phyloP scores from a whole-genome alignment of 2,113 vertebrate species.

The Sinocyclocheilus rhinocerous region DNA sequence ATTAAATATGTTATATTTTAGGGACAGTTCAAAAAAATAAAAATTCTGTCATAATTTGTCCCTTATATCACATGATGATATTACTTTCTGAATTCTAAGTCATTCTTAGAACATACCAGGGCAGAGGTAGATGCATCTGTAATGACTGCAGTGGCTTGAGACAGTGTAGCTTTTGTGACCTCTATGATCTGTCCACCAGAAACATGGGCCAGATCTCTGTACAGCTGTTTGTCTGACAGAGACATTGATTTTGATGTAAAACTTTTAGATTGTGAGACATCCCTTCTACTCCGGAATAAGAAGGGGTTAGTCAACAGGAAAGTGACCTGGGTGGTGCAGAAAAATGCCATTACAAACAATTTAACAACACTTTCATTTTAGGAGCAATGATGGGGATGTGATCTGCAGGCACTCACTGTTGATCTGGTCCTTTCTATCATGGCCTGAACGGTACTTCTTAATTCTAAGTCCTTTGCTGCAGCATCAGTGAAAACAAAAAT shows the following conservation, averaged over 20 bases:
- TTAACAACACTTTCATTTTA: not conserved
- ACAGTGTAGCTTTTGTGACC: constrained; percentile 43
- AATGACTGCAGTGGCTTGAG: constrained; percentile 57
- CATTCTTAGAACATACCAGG: constrained; percentile 56
- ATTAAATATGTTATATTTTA: not conserved
- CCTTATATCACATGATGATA: too few species aligned
- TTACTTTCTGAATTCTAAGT: too few species aligned
- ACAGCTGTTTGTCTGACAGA: constrained; percentile 55
- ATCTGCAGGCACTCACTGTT: constrained; percentile 49
- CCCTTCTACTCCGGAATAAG: not conserved
- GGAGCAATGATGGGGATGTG: not conserved
- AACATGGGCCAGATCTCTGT: constrained; percentile 64
- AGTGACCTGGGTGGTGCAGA: not conserved
- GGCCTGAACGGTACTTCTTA: constrained; percentile 61
- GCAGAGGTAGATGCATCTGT: constrained; percentile 45
- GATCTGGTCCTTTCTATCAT: constrained; percentile 65
- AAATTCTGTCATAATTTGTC: too few species aligned
- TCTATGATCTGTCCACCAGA: constrained; percentile 68
- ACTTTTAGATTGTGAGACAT: not conserved
- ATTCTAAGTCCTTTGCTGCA: constrained; percentile 60
- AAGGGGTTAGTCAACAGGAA: not conserved
- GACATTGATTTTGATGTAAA: not conserved
- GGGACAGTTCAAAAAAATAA: too few species aligned
- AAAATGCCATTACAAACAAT: not conserved
- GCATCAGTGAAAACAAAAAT: constrained; percentile 75